Evolutionary conservation across 1,140 invertebrate species (phyloP).

Genomic region (Arion vulgaris): DNA sequence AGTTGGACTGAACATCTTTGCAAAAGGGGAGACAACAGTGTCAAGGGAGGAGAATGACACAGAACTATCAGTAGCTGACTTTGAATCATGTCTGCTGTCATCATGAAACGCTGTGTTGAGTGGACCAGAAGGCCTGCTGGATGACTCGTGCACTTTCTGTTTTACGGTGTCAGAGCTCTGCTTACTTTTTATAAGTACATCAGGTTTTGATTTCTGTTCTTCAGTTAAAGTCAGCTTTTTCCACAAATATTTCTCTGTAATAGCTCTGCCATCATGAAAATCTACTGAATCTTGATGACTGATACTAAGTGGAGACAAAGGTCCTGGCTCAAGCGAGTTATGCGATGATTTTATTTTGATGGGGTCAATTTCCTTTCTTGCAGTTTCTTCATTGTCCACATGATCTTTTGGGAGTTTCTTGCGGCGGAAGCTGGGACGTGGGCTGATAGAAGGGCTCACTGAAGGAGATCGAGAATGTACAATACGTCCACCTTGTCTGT

Average conservation of each 20-base stretch:
- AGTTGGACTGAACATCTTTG: background rate
- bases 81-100: conserved; percentile 9
- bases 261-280: background rate
- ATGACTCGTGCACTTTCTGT: background rate
- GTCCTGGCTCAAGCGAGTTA: background rate
- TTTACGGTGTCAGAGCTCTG: background rate
- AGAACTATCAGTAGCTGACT: conserved; percentile 18
- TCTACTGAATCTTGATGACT: background rate
- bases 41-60: conserved; percentile 32
- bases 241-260: conserved; percentile 12
- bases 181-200: background rate
- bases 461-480: conserved; percentile 58
- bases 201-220: background rate
- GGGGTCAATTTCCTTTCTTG: background rate
- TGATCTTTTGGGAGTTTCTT: conserved; percentile 14
- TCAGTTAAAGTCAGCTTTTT: conserved; percentile 1
- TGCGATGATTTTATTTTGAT: background rate
- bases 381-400: background rate
- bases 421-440: conserved; percentile 36
- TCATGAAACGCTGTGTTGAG: conserved; percentile 7
- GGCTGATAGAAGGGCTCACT: conserved; percentile 50
- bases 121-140: background rate
- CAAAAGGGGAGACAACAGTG: conserved; percentile 20
- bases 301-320: background rate
- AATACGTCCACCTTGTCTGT: conserved; percentile 45